Conservation (phyloP, 2,888 invertebrate genomes). For the Drosophila macrospina region DNA sequence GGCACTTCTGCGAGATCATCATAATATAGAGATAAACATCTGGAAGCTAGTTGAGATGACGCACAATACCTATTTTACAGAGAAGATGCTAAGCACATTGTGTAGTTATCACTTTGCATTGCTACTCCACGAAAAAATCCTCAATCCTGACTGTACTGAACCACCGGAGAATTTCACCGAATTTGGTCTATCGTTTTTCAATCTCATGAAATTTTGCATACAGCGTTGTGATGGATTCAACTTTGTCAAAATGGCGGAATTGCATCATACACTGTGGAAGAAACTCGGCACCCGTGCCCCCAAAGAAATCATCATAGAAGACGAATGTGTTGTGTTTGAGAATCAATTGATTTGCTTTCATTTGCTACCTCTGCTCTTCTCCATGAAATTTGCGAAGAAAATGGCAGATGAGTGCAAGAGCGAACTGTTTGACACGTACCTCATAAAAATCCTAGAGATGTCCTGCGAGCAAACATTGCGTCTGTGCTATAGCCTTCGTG, state of each 20-base stretch:
- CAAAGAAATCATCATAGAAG: slow-evolving; percentile 82
- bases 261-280: slow-evolving; percentile 85
- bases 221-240: slow-evolving; percentile 78
- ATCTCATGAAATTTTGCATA: slow-evolving; percentile 84
- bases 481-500: slow-evolving; percentile 87
- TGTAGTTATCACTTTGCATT: slow-evolving; percentile 81
- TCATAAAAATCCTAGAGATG: slow-evolving; percentile 87
- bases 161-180: slow-evolving; percentile 79
- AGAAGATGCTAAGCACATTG: slow-evolving; percentile 77
- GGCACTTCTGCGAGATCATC: slow-evolving; percentile 82
- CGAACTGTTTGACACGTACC: slow-evolving; percentile 87
- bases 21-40: slow-evolving; percentile 79
- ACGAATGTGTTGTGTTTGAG: slow-evolving; percentile 85
- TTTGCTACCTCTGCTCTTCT: slow-evolving; percentile 88
- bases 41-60: slow-evolving; percentile 84
- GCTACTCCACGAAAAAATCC: slow-evolving; percentile 82
- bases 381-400: slow-evolving; percentile 81
- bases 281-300: slow-evolving; percentile 82
- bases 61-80: slow-evolving; percentile 81
- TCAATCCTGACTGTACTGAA: slow-evolving; percentile 63
- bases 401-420: slow-evolving; percentile 63
- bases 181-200: slow-evolving; percentile 84
- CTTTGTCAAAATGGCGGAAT: slow-evolving; percentile 84
- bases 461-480: slow-evolving; percentile 89
- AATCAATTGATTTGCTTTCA: slow-evolving; percentile 88